Conservation (phyloP, 2,888 invertebrate species). For the Ptychoptera contaminata region DNA sequence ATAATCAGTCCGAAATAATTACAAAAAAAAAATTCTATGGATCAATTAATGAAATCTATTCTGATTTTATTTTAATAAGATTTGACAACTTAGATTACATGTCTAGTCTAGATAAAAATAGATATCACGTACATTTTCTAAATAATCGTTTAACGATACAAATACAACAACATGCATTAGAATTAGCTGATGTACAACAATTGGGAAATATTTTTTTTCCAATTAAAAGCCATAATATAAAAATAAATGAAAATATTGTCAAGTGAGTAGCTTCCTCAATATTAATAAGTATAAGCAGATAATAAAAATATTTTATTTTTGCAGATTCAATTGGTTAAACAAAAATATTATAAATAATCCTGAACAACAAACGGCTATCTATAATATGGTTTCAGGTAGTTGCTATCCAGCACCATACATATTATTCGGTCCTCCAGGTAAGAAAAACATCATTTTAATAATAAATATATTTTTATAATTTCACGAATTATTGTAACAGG, state of each 20-base stretch:
- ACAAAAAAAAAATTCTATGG: not conserved
- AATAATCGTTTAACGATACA: not conserved
- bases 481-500: constrained; percentile 28
- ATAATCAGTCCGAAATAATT: not conserved
- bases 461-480: not conserved
- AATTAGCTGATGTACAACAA: not conserved
- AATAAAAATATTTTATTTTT: not conserved
- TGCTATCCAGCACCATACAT: constrained; percentile 57
- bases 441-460: constrained; percentile 34
- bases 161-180: not conserved
- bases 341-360: constrained; percentile 33
- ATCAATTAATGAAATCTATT: not conserved
- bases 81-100: not conserved
- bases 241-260: not conserved
- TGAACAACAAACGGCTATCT: constrained; percentile 48
- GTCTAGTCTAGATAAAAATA: not conserved
- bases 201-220: not conserved
- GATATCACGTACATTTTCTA: not conserved
- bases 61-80: not conserved
- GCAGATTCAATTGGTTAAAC: constrained; percentile 18
- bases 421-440: constrained; percentile 77
- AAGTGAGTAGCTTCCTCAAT: no score
- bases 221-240: not conserved
- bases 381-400: constrained; percentile 45
- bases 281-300: not conserved